Evolutionary conservation across 2,797 vertebrate genomes (phyloP), one percentile per base, ranked within the genome.

Genomic region (Enteromius viviparus): DNA sequence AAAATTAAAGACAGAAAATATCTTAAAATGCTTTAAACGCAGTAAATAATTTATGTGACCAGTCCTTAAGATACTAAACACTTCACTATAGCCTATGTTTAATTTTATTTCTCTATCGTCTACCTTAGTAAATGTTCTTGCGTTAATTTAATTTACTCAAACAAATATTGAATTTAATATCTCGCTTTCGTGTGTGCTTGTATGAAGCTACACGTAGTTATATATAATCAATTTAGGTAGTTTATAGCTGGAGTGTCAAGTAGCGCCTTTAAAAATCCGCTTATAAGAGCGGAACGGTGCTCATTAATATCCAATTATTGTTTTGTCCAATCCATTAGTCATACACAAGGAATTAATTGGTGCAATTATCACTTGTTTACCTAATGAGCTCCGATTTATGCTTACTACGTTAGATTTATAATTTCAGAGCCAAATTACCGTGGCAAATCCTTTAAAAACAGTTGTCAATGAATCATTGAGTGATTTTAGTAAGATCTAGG

Each of bases 271-370:
- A 64, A 91, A 85, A 72, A 78, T 82, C 37, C 78, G 49, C 75
- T 80, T 84, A 78, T 93, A 89, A 94, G 94, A 95, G 95, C 94
- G 95, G 94, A 83, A 83, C 94, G 95, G 95, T 96, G 96, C 97
- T 96, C 97, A 98, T 99, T 98, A 98, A 96, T 96, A 97, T 97
- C 97, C 94, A 98, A 97, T 94, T 97, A 99, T 94, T 94, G 92
- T 94, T 93, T 79, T 91, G 95, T 95, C 94, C 95, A 93, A 95
- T 92, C 94, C 95, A 99, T 98, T 99, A 98, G 97, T 97, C 98
- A 97, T 96, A 96, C 96, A 97, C 96, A 96, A 95, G 92, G 90
- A 91, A 91, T 96, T 97, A 98, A 98, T 98, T 98, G 97, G 96
- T 93, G 95, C 97, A 97, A 98, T 98, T 98, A 97, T 95, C 96